phyloP scores from a whole-genome alignment of 2,888 invertebrate species.

The Gnatocerus cornutus region DNA sequence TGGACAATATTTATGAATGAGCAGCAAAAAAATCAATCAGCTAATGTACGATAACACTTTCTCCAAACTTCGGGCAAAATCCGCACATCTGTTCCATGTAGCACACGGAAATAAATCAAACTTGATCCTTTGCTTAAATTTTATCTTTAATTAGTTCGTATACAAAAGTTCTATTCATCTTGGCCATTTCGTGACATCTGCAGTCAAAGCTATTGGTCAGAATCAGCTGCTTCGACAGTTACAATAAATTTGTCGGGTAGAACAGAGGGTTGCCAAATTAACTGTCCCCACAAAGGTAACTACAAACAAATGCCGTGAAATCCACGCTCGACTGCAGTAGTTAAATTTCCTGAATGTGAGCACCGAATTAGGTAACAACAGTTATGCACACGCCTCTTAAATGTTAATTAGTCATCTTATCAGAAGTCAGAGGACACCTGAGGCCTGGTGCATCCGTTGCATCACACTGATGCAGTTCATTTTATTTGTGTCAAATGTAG shows the following conservation, averaged over 20 bases:
- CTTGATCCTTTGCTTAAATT: background rate
- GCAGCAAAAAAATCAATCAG: no score
- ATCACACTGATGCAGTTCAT: conserved; percentile 24
- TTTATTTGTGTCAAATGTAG: conserved; percentile 25
- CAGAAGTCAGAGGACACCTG: conserved; percentile 16
- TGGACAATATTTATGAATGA: no score
- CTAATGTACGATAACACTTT: no score
- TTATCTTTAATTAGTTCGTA: background rate
- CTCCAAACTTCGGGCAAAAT: no score
- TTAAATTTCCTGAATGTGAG: background rate
- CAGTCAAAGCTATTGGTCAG: conserved; percentile 13
- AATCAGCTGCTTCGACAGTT: conserved; percentile 33
- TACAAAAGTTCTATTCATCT: conserved; percentile 1
- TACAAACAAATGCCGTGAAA: conserved; percentile 7
- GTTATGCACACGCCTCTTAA: background rate
- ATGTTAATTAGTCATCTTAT: conserved; percentile 2
- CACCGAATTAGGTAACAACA: background rate
- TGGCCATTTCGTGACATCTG: conserved; percentile 9
- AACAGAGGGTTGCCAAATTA: conserved; percentile 6
- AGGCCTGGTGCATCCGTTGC: conserved; percentile 6
- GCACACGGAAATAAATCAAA: no score
- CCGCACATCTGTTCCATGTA: no score
- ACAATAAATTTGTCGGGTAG: conserved; percentile 16
- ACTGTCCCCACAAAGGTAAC: background rate
- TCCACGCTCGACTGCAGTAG: background rate